Base-by-base conservation (phyloP, 2,797 vertebrate species). In the Protosalanx chinensis region DNA sequence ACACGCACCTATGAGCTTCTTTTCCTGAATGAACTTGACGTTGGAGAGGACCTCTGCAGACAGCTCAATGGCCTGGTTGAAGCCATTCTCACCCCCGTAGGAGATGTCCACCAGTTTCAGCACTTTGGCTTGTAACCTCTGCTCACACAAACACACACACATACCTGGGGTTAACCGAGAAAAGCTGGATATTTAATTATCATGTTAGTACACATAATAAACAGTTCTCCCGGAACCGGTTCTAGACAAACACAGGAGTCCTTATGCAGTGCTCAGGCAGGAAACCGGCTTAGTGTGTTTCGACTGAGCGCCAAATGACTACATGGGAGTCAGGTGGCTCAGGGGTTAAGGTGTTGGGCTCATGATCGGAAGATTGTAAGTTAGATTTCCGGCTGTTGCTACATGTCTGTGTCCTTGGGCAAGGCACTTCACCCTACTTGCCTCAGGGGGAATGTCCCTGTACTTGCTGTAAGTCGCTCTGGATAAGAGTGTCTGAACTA, bases 1-100 rank as follows among this genome's bases (percentile, higher is more conserved):
- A 62, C 1, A 75, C 76, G 29, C 20, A 87, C 98, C 97, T 95
- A 99, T 99, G 92, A 99, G 94, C 85, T 99, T 99, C 88, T 99
- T 99, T 88, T 99, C 97, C 90, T 99, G 97, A 88, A 99, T 98
- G 89, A 99, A 99, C 90, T 99, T 99, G 89, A 99, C 97, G 88
- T 98, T 99, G 86, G 97, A 98, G 80, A 99, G 95, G 85, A 99
- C 97, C 84, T 99, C 98, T 70, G 97, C 97, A 63, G 97, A 99
- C 72, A 99, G 93, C 82, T 99, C 98, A 75, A 99, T 99, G 79
- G 98, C 98, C 91, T 99, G 98, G 90, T 98, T 99, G 86, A 99
- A 99, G 88, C 97, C 98, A 85, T 99, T 99, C 89, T 99, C 97
- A 86, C 97, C 97, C 86, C 98, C 98, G 2, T 99, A 99, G 18